phyloP scores from a whole-genome alignment of 2,797 vertebrate species.

The Protonibea diacanthus region DNA sequence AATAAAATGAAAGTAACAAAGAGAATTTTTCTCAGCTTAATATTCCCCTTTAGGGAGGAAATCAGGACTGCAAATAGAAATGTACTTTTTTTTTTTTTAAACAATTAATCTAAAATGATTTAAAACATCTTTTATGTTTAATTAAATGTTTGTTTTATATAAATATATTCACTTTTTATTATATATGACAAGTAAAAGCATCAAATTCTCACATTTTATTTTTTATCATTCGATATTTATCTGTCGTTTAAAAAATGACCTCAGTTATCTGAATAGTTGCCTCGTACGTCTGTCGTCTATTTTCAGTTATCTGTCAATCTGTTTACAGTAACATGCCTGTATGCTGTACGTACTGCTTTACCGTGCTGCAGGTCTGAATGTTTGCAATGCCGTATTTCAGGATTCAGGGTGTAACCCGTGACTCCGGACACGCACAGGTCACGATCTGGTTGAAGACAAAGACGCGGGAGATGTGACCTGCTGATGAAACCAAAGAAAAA shows the following conservation, averaged over 20 bases:
- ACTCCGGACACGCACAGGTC: constrained; percentile 21
- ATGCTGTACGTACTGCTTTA: not conserved
- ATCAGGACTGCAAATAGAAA: not conserved
- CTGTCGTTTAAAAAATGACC: no score
- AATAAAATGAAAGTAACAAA: not conserved
- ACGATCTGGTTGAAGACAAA: constrained; percentile 47
- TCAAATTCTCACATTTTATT: no score
- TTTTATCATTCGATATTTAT: no score
- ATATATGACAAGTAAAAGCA: no score
- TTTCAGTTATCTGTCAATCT: no score
- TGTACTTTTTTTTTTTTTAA: no score
- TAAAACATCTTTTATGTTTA: no score
- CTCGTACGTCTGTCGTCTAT: not conserved
- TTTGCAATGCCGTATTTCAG: constrained; percentile 70
- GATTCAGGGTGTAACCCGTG: constrained; percentile 17
- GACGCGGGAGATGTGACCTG: constrained; percentile 28
- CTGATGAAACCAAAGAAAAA: constrained; percentile 31
- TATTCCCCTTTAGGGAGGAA: not conserved
- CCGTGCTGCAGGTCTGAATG: constrained; percentile 27
- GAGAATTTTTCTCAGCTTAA: not conserved
- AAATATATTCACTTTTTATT: no score
- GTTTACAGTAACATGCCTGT: not conserved
- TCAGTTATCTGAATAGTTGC: no score
- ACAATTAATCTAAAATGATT: no score
- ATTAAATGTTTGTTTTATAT: no score